These are phyloP conservation scores for Magallana angulata DNA, from an alignment of 1,140 invertebrate genomes.

Conservation along the genomic window DNA sequence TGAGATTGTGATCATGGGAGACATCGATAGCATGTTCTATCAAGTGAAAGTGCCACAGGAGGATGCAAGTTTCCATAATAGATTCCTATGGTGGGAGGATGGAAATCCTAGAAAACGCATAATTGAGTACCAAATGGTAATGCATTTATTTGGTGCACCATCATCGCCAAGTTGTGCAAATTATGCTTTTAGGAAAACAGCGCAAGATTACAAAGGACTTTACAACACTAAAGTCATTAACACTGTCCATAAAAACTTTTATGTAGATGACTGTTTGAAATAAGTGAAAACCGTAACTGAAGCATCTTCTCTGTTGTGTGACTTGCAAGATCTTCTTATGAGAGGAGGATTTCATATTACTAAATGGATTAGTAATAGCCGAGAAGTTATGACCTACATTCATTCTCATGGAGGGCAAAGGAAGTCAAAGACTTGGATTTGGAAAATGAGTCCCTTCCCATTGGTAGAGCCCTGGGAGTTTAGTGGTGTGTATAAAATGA, in stretches of 20 bases:
- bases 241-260: slow-evolving; percentile 59
- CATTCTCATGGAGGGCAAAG: slow-evolving; percentile 39
- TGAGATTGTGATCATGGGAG: slow-evolving; percentile 53
- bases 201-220: slow-evolving; percentile 41
- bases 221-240: slow-evolving; percentile 44
- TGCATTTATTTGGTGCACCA: slow-evolving; percentile 21
- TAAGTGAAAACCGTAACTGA: too few species aligned
- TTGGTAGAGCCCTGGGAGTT: slow-evolving; percentile 60
- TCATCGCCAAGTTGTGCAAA: slow-evolving; percentile 27
- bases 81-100: slow-evolving; percentile 46
- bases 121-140: background rate
- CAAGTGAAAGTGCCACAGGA: slow-evolving; percentile 24
- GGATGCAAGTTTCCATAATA: background rate
- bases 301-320: too few species aligned
- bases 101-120: background rate
- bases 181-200: slow-evolving; percentile 37
- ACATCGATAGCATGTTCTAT: slow-evolving; percentile 57
- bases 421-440: slow-evolving; percentile 55
- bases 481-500: slow-evolving; percentile 62
- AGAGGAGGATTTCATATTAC: too few species aligned
- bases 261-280: too few species aligned
- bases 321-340: too few species aligned
- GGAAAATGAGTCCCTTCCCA: slow-evolving; percentile 48
- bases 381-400: slow-evolving; percentile 56
- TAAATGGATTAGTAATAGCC: slow-evolving; percentile 57